Conservation (phyloP, 2,888 invertebrate species). For the Eupithecia exiguata region DNA sequence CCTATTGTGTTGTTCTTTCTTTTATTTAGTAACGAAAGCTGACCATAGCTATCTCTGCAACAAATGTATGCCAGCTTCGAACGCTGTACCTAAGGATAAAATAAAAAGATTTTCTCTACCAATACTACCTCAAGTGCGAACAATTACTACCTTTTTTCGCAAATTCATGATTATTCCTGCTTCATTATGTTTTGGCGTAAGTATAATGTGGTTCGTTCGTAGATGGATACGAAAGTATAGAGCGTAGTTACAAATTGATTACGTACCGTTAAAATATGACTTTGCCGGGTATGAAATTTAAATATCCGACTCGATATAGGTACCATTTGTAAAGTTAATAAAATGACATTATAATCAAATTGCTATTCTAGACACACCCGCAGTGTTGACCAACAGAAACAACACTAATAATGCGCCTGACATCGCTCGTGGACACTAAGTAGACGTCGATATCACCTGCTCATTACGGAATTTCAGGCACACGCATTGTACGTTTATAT, state of each 20-base stretch:
- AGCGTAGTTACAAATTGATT: no score
- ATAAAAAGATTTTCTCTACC: neutral
- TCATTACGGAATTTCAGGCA: conserved; percentile 68
- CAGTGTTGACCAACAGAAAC: conserved; percentile 52
- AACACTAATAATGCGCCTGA: conserved; percentile 65
- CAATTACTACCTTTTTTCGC: neutral
- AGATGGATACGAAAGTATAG: neutral
- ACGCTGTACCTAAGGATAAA: neutral
- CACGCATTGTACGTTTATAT: conserved; percentile 63
- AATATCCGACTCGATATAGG: no score
- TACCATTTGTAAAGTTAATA: neutral
- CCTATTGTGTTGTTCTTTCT: conserved; percentile 15
- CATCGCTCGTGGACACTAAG: conserved; percentile 65
- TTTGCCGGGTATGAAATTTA: no score
- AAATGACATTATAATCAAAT: neutral
- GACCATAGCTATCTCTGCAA: conserved; percentile 7
- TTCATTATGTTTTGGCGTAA: neutral
- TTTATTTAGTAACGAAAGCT: conserved; percentile 6
- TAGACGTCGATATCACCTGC: conserved; percentile 75
- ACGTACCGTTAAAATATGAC: no score
- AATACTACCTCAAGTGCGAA: neutral
- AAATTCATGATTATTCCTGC: neutral
- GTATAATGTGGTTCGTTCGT: neutral
- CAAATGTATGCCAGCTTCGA: neutral
- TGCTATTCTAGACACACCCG: conserved; percentile 6